These are phyloP conservation scores for Drosophila tristis DNA, from an alignment of 1,140 invertebrate species.

Conservation along the genomic window DNA sequence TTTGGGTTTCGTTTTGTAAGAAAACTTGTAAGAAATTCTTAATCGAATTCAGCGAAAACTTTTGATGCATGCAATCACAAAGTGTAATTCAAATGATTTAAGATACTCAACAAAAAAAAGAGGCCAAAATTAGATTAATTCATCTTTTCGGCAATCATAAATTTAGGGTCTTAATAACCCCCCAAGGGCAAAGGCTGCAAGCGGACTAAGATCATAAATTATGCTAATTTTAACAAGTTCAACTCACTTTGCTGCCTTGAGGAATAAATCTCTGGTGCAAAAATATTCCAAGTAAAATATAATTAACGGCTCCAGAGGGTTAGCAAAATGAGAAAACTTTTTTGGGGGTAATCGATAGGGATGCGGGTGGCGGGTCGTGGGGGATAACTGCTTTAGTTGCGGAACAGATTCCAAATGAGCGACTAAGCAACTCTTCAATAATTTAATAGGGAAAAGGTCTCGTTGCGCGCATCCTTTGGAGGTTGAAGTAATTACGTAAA, in stretches of 20 bases:
- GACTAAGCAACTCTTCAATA: conserved; percentile 68
- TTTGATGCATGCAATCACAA: too few species aligned
- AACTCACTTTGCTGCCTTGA: conserved; percentile 5
- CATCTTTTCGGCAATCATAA: not conserved
- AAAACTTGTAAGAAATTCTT: too few species aligned
- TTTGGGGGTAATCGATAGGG: conserved; percentile 35
- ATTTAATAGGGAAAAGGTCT: conserved; percentile 67
- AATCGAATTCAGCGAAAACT: too few species aligned
- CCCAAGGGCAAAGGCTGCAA: too few species aligned
- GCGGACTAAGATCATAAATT: conserved; percentile 30
- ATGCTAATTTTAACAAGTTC: conserved; percentile 28
- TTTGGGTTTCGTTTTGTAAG: too few species aligned
- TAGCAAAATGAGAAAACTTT: conserved; percentile 50
- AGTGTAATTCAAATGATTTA: too few species aligned
- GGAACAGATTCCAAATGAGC: conserved; percentile 60
- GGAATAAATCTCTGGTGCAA: not conserved
- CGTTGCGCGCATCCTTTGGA: conserved; percentile 31
- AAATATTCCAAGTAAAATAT: conserved; percentile 26
- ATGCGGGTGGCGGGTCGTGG: not conserved
- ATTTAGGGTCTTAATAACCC: conserved; percentile 8
- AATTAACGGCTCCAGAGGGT: conserved; percentile 30
- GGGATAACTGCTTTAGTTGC: conserved; percentile 36
- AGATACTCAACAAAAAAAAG: too few species aligned
- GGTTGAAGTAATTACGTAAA: conserved; percentile 80
- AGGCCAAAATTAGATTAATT: too few species aligned